Evolutionary conservation across 2,797 vertebrate genomes (phyloP).

Genomic region (Forpus xanthops): DNA sequence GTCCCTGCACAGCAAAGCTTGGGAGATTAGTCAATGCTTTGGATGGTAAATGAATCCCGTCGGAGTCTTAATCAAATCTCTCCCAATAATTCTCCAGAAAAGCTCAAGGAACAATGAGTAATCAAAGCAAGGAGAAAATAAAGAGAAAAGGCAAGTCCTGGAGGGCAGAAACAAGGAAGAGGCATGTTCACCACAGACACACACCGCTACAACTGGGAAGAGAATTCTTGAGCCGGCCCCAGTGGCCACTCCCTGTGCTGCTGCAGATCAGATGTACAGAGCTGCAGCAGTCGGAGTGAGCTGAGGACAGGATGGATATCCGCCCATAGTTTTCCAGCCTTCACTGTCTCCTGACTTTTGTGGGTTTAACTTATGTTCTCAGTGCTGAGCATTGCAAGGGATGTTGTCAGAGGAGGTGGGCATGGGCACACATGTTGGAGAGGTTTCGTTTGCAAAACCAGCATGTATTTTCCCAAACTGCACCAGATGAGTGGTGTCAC

Average conservation of each 20-base stretch:
- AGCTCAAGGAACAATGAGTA: neutral
- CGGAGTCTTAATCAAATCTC: conserved; percentile 8
- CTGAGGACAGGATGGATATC: conserved; percentile 54
- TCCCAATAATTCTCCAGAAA: neutral
- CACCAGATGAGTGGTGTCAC: neutral
- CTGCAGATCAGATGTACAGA: conserved; percentile 35
- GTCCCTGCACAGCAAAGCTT: neutral
- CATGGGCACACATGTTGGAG: neutral
- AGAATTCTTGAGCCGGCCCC: conserved; percentile 53
- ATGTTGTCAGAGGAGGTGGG: neutral
- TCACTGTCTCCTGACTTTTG: conserved; percentile 36
- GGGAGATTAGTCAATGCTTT: conserved; percentile 3
- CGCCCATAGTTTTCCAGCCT: conserved; percentile 36
- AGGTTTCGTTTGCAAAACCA: neutral
- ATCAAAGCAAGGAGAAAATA: neutral
- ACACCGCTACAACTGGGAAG: conserved; percentile 21
- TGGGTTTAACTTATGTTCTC: conserved; percentile 10
- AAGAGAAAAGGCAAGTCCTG: neutral
- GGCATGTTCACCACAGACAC: conserved; percentile 6
- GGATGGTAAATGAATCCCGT: conserved; percentile 21
- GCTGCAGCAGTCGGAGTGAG: conserved; percentile 45
- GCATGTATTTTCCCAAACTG: neutral
- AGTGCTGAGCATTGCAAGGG: neutral
- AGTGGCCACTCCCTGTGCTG: conserved; percentile 48
- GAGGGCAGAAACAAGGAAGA: neutral